phyloP scores from a whole-genome alignment of 2,888 invertebrate genomes.

The Lasioglossum figueresi region DNA sequence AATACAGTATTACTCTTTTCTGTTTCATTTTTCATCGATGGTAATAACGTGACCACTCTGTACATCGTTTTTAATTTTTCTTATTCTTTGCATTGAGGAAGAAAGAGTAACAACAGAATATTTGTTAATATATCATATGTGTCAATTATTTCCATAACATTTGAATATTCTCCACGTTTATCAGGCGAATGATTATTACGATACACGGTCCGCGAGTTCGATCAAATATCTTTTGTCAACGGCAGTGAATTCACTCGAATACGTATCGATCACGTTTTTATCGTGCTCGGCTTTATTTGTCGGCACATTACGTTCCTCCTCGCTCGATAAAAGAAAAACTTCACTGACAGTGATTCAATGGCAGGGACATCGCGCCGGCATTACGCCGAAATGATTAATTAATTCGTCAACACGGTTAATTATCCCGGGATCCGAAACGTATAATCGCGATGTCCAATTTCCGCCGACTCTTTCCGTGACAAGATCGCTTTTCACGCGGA shows the following conservation, averaged over 20 bases:
- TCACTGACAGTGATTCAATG: neutral
- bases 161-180: neutral
- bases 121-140: neutral
- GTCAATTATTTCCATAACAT: neutral
- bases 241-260: neutral
- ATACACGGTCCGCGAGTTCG: neutral
- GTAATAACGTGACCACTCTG: too few relatives aligned
- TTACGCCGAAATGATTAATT: neutral
- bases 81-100: neutral
- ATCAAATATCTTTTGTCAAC: neutral
- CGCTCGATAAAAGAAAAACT: neutral
- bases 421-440: neutral
- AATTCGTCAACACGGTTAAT: neutral
- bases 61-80: neutral
- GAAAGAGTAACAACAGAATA: neutral
- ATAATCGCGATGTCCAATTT: slow-evolving; percentile 4
- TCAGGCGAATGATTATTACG: neutral
- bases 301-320: neutral
- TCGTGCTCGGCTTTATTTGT: neutral
- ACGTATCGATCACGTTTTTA: neutral
- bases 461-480: neutral
- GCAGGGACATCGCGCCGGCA: neutral
- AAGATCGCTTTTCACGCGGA: neutral
- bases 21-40: too few relatives aligned
- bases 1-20: too few relatives aligned